Evolutionary conservation across 1,140 invertebrate genomes (phyloP).

Genomic region (Tetramorium parvispinum): DNA sequence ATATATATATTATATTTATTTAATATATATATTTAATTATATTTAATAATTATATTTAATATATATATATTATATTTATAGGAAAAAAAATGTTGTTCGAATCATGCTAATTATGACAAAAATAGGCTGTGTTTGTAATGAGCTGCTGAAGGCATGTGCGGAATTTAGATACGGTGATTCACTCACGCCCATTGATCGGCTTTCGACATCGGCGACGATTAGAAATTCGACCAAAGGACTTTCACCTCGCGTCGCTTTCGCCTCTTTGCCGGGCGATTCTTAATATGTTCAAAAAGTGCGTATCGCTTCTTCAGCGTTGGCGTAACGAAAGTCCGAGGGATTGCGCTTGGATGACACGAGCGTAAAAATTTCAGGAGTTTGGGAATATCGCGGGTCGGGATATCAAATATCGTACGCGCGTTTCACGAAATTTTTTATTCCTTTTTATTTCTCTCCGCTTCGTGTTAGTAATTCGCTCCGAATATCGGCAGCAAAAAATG

Average conservation of each 20-base stretch:
- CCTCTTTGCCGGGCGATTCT: not conserved
- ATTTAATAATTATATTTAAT: too few species aligned
- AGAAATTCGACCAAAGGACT: conserved; percentile 63
- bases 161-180: conserved; percentile 50
- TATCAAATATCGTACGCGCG: not conserved
- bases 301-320: not conserved
- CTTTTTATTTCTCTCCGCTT: conserved; percentile 45
- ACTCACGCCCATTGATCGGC: conserved; percentile 7
- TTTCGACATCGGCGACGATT: conserved; percentile 43
- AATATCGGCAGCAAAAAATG: conserved; percentile 60
- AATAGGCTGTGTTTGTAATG: not conserved
- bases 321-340: not conserved
- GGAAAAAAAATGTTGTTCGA: not conserved
- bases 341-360: not conserved
- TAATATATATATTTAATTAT: too few species aligned
- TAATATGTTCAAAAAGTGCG: conserved; percentile 11
- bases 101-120: not conserved
- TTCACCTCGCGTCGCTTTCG: conserved; percentile 66
- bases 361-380: not conserved
- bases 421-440: conserved; percentile 30
- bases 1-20: too few species aligned
- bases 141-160: not conserved
- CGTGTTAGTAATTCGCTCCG: conserved; percentile 65
- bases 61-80: not conserved
- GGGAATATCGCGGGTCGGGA: not conserved